Evolutionary conservation across 2,113 vertebrate species (phyloP), one percentile per base, ranked within the genome.

Genomic region (Perccottus glenii): DNA sequence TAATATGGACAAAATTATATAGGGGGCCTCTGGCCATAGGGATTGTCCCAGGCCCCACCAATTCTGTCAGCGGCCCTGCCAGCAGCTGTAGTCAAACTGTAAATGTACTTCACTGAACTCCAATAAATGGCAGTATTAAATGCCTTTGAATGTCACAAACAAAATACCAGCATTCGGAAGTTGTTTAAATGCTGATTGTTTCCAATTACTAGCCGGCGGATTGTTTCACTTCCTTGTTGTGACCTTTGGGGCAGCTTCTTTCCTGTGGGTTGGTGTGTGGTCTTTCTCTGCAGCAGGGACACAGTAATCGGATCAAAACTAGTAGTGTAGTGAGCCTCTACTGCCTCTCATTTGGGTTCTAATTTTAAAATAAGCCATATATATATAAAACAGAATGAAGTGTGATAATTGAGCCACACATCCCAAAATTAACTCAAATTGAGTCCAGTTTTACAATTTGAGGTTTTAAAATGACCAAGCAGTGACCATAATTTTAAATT

Each of bases 261-360:
- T 72, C 55, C 38, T 44, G 62, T 85, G 89, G 88, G 91, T 91
- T 88, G 89, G 52, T 85, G 88, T 89, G 91, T 92, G 91, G 91
- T 90, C 87, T 58, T 3, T 40, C 38, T 40, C 33, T 55, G 15
- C 52, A 11, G 40, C 10, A 61, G 19, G 9, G 59, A 35, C 16
- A 51, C 45, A 44, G 45, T 4, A 46, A 5, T 10, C 51, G 42
- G 1, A 11, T 9, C 5, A 67, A 45, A n/a, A 57, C 19, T 36
- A 56, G 43, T 27, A 55, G 65, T 32, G 16, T 36, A 38, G 15
- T 19, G 15, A 53, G 11, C 11, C 38, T 70, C 59, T 67, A 66
- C 67, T 64, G 57, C 65, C 19, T 76, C 11, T 11, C 68, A 52
- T 78, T 79, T 64, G 52, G 53, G 33, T 40, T 40, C 64, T 63